phyloP scores from a whole-genome alignment of 1,140 invertebrate genomes.

The Nymphalis io region DNA sequence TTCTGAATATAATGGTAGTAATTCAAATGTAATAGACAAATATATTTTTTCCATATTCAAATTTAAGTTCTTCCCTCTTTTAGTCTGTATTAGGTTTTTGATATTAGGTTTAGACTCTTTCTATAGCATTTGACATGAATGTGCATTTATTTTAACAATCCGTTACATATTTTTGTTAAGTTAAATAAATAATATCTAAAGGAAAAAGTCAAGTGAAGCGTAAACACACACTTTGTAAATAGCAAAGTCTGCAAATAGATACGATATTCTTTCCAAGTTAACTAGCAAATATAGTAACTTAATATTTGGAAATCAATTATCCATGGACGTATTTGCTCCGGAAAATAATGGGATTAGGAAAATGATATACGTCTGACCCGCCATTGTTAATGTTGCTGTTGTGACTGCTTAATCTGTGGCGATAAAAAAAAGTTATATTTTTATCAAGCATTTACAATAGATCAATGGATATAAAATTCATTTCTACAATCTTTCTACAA shows the following conservation, averaged over 20 bases:
- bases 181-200: background rate
- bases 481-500: too few relatives aligned
- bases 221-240: slow-evolving; percentile 30
- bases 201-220: slow-evolving; percentile 6
- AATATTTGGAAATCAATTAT: slow-evolving; percentile 72
- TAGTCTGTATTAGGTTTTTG: too few relatives aligned
- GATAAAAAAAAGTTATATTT: background rate
- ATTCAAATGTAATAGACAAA: too few relatives aligned
- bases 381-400: background rate
- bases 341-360: slow-evolving; percentile 57
- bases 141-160: too few relatives aligned
- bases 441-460: too few relatives aligned
- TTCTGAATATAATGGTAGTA: too few relatives aligned
- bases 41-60: too few relatives aligned
- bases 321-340: slow-evolving; percentile 57
- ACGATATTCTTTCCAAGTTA: slow-evolving; percentile 39
- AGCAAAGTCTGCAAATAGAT: slow-evolving; percentile 29
- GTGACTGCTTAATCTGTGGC: background rate
- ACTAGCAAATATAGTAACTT: slow-evolving; percentile 58
- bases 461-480: too few relatives aligned
- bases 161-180: too few relatives aligned
- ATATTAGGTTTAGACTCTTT: too few relatives aligned
- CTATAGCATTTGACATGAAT: too few relatives aligned
- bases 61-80: too few relatives aligned
- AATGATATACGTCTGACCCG: slow-evolving; percentile 45